Percentiles rank a stretch among this genome's conserved stretches.
phyloP scores from a whole-genome alignment of 1,140 invertebrate genomes.

The Neotoxoptera formosana region DNA sequence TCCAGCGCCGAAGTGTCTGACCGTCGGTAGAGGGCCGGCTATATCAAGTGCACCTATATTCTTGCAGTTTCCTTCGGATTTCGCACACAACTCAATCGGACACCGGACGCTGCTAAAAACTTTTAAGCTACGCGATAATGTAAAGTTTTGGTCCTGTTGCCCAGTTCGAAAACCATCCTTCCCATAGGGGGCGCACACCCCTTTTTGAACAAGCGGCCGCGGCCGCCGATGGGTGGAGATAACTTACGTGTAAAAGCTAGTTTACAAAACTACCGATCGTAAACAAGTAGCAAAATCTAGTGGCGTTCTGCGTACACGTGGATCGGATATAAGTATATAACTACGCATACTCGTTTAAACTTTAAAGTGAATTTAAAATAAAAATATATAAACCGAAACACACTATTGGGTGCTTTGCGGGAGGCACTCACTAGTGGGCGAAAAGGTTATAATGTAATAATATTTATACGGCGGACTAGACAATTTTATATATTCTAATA shows the following conservation, averaged over 20 bases:
- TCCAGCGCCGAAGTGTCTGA: not conserved
- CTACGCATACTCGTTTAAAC: not conserved
- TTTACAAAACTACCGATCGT: not conserved
- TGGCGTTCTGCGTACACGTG: not conserved
- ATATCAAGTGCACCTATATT: not conserved
- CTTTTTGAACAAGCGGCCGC: not conserved
- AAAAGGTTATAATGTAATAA: not conserved
- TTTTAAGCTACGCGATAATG: constrained; percentile 15
- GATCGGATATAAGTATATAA: not conserved
- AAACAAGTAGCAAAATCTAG: not conserved
- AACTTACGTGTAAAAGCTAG: constrained; percentile 17
- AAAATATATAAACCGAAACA: not conserved
- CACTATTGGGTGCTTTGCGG: not conserved
- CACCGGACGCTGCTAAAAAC: not conserved
- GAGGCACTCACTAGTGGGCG: not conserved
- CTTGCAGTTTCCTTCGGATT: constrained; percentile 23
- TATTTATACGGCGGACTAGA: not conserved
- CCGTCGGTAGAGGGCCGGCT: too few relatives aligned
- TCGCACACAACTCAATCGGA: constrained; percentile 1
- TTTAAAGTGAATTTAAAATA: not conserved
- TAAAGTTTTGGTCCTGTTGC: not conserved
- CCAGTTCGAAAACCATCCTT: not conserved
- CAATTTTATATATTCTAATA: not conserved
- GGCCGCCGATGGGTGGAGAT: not conserved
- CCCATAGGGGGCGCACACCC: not conserved